A percentile compares a stretch with the other conserved stretches of the same genome.
Evolutionary conservation across 2,888 invertebrate species (phyloP).

Genomic region (Biston stratarius): DNA sequence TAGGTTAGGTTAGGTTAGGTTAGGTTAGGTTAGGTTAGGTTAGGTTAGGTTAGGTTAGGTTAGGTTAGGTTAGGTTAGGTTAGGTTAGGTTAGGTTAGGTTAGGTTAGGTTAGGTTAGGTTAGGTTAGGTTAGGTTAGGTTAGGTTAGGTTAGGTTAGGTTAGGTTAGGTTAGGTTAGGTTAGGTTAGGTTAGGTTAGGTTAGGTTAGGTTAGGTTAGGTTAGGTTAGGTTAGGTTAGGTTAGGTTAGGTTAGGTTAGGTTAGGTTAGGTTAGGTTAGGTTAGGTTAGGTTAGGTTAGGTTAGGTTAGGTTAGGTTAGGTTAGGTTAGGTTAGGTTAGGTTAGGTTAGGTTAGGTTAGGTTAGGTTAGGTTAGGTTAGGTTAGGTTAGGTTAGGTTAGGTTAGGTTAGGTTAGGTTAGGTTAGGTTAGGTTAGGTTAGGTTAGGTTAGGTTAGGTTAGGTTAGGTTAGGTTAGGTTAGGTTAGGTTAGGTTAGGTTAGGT

Average conservation of each 20-base stretch:
- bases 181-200: constrained; percentile 45
- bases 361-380: neutral
- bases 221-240: neutral
- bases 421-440: no score
- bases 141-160: constrained; percentile 43
- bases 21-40: no score
- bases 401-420: no score
- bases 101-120: constrained; percentile 47
- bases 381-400: no score
- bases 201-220: constrained; percentile 36
- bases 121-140: constrained; percentile 45
- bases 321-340: constrained; percentile 26
- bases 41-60: no score
- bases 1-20: no score
- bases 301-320: neutral
- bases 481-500: no score
- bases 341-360: constrained; percentile 10
- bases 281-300: neutral
- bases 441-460: no score
- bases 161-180: constrained; percentile 45
- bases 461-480: no score
- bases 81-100: constrained; percentile 46
- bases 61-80: constrained; percentile 18
- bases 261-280: constrained; percentile 28
- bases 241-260: neutral